Conservation (phyloP, 2,113 vertebrate species). For the Drymodes brunneopygia region DNA sequence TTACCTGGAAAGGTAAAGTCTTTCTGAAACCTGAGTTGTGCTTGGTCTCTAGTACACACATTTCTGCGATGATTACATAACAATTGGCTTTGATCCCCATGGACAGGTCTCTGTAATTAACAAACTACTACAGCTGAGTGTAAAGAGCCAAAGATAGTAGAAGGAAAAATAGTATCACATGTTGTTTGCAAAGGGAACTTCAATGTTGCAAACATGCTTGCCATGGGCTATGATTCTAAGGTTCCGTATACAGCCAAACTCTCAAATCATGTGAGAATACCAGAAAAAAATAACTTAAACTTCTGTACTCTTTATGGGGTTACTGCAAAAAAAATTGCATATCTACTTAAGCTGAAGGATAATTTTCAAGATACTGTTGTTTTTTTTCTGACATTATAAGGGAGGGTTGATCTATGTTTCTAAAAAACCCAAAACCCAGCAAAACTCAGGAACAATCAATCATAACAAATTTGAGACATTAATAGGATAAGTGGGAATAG, state of each 20-base stretch:
- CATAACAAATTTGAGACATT: background rate
- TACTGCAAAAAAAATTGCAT: background rate
- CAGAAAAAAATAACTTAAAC: background rate
- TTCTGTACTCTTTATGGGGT: background rate
- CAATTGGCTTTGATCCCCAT: background rate
- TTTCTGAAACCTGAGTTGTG: background rate
- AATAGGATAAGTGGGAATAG: background rate
- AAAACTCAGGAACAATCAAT: background rate
- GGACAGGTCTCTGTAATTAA: background rate
- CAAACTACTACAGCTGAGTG: background rate
- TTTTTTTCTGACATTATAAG: background rate
- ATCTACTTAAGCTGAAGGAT: background rate
- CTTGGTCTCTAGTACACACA: background rate
- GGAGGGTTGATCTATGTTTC: background rate
- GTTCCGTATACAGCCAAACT: background rate
- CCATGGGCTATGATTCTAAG: background rate
- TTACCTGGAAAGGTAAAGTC: background rate
- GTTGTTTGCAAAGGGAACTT: background rate
- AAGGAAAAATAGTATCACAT: background rate
- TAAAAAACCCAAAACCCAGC: background rate
- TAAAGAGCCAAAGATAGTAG: background rate
- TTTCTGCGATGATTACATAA: background rate
- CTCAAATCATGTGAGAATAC: background rate
- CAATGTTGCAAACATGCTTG: background rate
- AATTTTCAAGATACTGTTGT: background rate